A percentile compares a stretch with the other conserved stretches of the same genome.
These are phyloP conservation scores for Otis tarda DNA, from an alignment of 2,113 vertebrate genomes.

Conservation along the genomic window DNA sequence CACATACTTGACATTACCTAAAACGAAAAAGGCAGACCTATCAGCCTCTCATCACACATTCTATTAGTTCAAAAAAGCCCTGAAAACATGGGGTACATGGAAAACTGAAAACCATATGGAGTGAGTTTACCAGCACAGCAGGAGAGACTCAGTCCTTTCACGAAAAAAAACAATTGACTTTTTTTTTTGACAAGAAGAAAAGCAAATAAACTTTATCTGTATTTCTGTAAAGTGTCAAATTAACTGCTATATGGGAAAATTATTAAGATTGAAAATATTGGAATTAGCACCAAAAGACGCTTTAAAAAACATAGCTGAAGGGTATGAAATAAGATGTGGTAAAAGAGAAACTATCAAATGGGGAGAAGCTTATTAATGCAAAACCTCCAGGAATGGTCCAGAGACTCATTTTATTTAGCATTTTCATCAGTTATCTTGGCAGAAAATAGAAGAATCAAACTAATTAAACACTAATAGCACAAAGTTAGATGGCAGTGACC, in stretches of 20 bases:
- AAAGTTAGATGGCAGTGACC: neutral
- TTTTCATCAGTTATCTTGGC: slow-evolving; percentile 23
- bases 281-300: neutral
- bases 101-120: neutral
- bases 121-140: neutral
- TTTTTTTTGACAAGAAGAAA: neutral
- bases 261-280: neutral
- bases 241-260: neutral
- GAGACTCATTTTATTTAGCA: neutral
- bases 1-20: neutral
- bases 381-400: neutral
- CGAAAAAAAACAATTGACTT: neutral
- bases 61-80: neutral
- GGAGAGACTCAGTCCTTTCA: neutral
- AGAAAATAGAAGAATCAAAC: neutral
- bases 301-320: neutral
- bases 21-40: neutral
- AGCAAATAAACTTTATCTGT: neutral
- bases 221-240: neutral
- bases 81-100: neutral
- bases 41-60: neutral
- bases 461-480: slow-evolving; percentile 21
- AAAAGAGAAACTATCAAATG: neutral
- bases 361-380: neutral
- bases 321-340: neutral